Evolutionary conservation across 2,888 invertebrate species (phyloP), one percentile per base, ranked within the genome.

Genomic region (Drosophila setosimentum): DNA sequence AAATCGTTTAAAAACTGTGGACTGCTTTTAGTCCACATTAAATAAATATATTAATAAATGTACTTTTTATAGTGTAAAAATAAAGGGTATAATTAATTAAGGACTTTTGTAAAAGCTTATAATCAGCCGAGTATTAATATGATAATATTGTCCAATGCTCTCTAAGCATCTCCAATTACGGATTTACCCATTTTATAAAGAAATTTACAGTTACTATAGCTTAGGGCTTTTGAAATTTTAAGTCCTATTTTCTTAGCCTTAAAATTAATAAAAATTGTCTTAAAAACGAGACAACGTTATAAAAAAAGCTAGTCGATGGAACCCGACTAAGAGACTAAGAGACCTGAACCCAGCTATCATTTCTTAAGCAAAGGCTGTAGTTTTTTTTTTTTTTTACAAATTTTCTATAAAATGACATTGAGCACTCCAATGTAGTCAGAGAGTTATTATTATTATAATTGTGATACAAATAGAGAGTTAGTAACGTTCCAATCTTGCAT

Each of bases 221-320:
- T 33, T 13, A 11, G 4, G 33, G 1, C 33, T 33, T 11, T 33
- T 13, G 4, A 13, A 33, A 33, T 13, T 11, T 1, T 11, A 29
- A 29, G 32, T 32, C 0, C 11, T 32, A 2, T 32, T 32, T 10
- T 11, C 11, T 32, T 32, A 32, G 11, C 13, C 33, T 5, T 13
- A 13, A 33, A 33, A 33, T 32, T 11, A 32, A 4, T 33, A 33
- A 13, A 13, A 5, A n/a, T n/a, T n/a, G 8, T 37, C 21, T n/a
- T 21, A 42, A 6, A 0, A 42, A 5, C 11, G n/a, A 42, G 11
- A 6, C 1, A n/a, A 42, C 5, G 3, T 11, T 11, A 6, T 11
- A 6, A 40, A n/a, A n/a, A 10, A n/a, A 3, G n/a, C 2, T 4
- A n/a, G n/a, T 7, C 0, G 11, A n/a, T 0, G 5, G n/a, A 11